phyloP scores from a whole-genome alignment of 1,140 invertebrate genomes.

The Meloidogyne hapla region DNA sequence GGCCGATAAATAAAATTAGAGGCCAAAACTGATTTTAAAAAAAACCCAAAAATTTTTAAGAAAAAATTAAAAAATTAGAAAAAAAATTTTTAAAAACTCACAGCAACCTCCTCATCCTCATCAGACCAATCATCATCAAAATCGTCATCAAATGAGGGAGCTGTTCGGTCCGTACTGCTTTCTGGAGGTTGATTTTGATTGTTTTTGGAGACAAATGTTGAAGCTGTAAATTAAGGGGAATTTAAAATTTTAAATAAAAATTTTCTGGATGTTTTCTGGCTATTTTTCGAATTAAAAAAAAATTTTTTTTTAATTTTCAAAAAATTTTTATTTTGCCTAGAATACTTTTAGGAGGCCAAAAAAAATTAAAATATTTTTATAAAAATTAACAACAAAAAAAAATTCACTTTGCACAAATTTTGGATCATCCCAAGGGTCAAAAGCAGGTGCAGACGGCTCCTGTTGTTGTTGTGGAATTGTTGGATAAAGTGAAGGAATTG shows the following conservation, averaged over 20 bases:
- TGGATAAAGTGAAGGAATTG: not conserved
- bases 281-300: too few relatives aligned
- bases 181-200: conserved; percentile 3
- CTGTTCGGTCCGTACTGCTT: conserved; percentile 2
- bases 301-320: too few relatives aligned
- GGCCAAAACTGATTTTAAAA: too few relatives aligned
- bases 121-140: conserved; percentile 64
- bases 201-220: conserved; percentile 2
- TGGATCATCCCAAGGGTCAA: conserved; percentile 34
- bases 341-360: not conserved
- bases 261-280: not conserved
- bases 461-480: not conserved
- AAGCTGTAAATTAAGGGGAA: not conserved
- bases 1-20: too few relatives aligned
- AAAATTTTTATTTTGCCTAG: too few relatives aligned
- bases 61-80: conserved; percentile 3
- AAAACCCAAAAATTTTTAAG: not conserved
- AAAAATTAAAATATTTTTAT: conserved; percentile 5
- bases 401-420: not conserved
- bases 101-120: conserved; percentile 56
- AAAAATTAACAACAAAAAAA: conserved; percentile 14
- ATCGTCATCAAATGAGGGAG: conserved; percentile 48
- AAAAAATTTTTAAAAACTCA: conserved; percentile 33
- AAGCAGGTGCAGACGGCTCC: not conserved
- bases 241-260: too few relatives aligned